Evolutionary conservation across 2,797 vertebrate genomes (phyloP).

Genomic region (Danio tinwini): DNA sequence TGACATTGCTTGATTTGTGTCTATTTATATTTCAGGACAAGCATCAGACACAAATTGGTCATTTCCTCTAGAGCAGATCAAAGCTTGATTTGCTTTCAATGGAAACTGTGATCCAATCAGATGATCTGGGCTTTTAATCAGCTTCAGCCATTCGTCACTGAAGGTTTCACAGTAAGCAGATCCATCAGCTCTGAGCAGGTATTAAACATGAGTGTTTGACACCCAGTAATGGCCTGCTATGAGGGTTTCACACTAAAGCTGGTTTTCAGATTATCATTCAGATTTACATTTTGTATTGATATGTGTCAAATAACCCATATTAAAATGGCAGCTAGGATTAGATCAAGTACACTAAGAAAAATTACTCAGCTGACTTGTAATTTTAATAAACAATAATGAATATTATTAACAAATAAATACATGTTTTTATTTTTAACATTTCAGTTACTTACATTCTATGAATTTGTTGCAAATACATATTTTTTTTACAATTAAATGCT

Average conservation of each 20-base stretch:
- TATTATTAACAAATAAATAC: no score
- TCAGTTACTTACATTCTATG: no score
- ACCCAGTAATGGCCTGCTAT: background rate
- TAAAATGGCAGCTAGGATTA: no score
- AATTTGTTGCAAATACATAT: no score
- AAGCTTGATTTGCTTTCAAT: constrained; percentile 47
- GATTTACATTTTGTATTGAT: no score
- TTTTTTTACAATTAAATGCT: no score
- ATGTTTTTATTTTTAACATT: no score
- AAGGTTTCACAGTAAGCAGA: constrained; percentile 46
- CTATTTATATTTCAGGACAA: background rate
- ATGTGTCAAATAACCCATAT: no score
- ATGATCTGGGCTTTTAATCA: constrained; percentile 55
- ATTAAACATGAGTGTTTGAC: constrained; percentile 17
- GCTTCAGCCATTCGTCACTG: constrained; percentile 61
- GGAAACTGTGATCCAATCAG: constrained; percentile 73
- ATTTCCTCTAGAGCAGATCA: constrained; percentile 30
- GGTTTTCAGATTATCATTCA: no score
- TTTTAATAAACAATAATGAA: no score
- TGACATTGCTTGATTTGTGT: background rate
- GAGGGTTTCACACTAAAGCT: background rate
- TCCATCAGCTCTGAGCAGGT: background rate
- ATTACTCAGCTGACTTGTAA: no score
- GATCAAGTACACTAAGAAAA: no score
- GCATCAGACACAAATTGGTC: background rate